Conservation (phyloP, 1,140 invertebrate genomes). For the Teleogryllus occipitalis region DNA sequence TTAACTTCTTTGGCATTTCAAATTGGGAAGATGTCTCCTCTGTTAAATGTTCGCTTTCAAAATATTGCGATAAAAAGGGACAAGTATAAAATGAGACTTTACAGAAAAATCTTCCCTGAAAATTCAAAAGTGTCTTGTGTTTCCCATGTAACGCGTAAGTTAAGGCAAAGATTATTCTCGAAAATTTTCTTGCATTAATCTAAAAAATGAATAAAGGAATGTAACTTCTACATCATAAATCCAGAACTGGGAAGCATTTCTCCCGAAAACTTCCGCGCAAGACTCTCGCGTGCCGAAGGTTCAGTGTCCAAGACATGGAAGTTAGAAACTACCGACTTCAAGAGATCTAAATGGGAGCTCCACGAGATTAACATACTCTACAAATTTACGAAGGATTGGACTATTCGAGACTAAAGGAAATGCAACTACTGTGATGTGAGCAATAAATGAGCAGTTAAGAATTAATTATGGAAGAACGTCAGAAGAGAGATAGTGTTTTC, state of each 20-base stretch:
- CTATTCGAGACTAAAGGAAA: neutral
- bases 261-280: too few relatives aligned
- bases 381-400: neutral
- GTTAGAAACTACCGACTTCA: neutral
- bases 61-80: too few relatives aligned
- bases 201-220: neutral
- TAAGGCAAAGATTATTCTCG: neutral
- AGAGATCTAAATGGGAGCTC: neutral
- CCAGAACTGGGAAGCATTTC: neutral
- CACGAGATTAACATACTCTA: neutral
- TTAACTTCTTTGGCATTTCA: too few relatives aligned
- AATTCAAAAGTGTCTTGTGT: neutral
- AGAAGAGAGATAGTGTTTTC: neutral
- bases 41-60: too few relatives aligned
- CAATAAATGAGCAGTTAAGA: neutral
- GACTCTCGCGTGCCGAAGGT: neutral
- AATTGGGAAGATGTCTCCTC: too few relatives aligned
- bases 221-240: neutral
- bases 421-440: neutral
- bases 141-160: too few relatives aligned
- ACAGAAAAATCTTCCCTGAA: neutral
- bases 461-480: neutral
- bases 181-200: neutral
- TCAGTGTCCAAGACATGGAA: neutral
- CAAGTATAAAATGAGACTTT: too few relatives aligned